Evolutionary conservation across 1,140 invertebrate species (phyloP), one percentile per base, ranked within the genome.

Genomic region (Zeugodacus cucurbitae): DNA sequence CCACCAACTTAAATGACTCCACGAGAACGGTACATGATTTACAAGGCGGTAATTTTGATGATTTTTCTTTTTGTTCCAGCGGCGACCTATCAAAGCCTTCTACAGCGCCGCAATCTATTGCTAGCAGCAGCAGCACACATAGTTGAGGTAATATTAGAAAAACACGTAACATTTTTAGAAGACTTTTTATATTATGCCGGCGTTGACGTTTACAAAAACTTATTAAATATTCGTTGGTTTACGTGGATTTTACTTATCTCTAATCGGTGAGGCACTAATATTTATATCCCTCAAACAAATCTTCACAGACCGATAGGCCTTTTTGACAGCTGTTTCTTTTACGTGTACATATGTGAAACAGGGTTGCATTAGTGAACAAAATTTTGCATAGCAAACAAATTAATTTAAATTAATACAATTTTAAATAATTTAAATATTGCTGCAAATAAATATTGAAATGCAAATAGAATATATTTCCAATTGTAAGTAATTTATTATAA

Each of bases 1-100:
- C 93, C 94, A 96, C 96, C 93, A 96, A 95, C 92, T 96, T 95
- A 91, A 98, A 98, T 37, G 97, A 98, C 70, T 96, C 95, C 5
- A 96, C 95, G 67, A 98, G 95, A 89, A 95, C 92, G 92, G 95
- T 96, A 93, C 98, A 99, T 2, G 96, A 96, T 90, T 96, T 96
- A 93, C 98, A 99, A 14, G 96, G 96, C 8, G 96, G 95, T 57
- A 96, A 91, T 89, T 92, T 94, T 11, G 93, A 91, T 8, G 93
- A 88, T 88, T 94, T 94, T 20, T 92, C 88, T 37, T 91, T 90
- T 70, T 86, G 86, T 22, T 89, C 90, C 64, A 90, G 89, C 34
- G 90, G 89, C 78, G 88, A 67, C 34, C 48, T 54, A 37, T 82
- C 26, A 82, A 82, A 82, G 2, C 32, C 74, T 48, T 82, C 37